phyloP scores from a whole-genome alignment of 2,113 vertebrate species.

The Mobula birostris region DNA sequence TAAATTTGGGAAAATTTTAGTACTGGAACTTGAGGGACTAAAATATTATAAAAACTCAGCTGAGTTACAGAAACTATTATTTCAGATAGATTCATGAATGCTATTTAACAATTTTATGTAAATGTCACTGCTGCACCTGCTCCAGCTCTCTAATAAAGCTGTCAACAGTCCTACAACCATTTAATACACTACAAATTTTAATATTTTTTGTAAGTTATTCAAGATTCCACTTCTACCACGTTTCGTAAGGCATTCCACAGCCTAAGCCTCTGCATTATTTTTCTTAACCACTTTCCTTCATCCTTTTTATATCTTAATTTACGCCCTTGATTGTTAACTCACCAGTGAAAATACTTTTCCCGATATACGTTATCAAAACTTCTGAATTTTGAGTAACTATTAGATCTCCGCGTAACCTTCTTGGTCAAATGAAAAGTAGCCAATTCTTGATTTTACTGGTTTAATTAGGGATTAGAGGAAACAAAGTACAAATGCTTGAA shows the following conservation, averaged over 20 bases:
- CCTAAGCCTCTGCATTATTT: neutral
- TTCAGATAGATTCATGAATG: neutral
- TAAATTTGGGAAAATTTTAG: neutral
- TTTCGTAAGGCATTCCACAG: no score
- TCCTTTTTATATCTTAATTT: neutral
- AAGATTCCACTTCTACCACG: neutral
- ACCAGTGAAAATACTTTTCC: neutral
- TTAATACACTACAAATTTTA: neutral
- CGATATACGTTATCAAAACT: neutral
- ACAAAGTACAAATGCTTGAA: neutral
- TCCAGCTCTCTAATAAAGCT: neutral
- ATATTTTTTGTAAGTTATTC: neutral
- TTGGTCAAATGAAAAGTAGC: neutral
- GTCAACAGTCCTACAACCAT: neutral
- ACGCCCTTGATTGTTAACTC: neutral
- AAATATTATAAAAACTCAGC: neutral
- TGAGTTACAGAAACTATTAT: neutral
- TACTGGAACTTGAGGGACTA: neutral
- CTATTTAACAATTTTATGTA: neutral
- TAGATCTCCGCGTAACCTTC: neutral
- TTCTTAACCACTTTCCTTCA: neutral
- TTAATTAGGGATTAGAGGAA: neutral
- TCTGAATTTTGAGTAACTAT: neutral
- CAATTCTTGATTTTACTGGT: constrained; percentile 19
- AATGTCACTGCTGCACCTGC: neutral